Conservation (phyloP, 64 coral and sea anemone species). For the Orbicella faveolata region DNA sequence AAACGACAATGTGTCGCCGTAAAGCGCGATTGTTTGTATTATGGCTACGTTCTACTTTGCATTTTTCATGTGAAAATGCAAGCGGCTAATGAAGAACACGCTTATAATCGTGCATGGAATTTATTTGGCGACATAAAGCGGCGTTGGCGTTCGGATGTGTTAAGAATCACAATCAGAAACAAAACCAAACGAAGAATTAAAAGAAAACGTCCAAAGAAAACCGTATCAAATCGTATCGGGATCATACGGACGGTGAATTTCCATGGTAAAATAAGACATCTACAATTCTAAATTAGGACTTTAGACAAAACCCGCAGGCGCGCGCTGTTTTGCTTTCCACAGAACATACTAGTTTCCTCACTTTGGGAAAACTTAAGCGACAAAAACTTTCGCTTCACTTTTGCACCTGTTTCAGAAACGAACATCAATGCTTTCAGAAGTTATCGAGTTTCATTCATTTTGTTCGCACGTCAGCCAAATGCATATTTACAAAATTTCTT, state of each 20-base stretch:
- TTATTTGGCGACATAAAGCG: not conserved
- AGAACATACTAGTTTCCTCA: not conserved
- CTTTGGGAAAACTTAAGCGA: not conserved
- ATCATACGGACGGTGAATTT: not conserved
- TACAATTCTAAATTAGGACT: not conserved
- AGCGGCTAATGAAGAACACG: not conserved
- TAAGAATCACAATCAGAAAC: not conserved
- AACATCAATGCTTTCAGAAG: not conserved
- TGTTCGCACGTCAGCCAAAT: not conserved
- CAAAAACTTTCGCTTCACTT: not conserved
- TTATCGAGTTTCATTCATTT: conserved; percentile 5
- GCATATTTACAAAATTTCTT: not conserved
- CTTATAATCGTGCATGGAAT: not conserved
- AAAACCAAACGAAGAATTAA: not conserved
- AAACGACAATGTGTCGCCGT: not conserved
- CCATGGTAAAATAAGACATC: not conserved
- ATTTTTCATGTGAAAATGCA: not conserved
- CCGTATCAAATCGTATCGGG: not conserved
- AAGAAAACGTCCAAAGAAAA: not conserved
- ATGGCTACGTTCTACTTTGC: not conserved
- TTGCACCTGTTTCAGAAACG: conserved; percentile 37
- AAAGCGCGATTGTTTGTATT: not conserved
- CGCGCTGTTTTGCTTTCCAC: not conserved
- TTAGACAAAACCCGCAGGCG: not conserved
- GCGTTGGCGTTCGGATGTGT: not conserved